Base-by-base conservation (phyloP, 2,797 vertebrate species). In the Heterohyrax brucei region DNA sequence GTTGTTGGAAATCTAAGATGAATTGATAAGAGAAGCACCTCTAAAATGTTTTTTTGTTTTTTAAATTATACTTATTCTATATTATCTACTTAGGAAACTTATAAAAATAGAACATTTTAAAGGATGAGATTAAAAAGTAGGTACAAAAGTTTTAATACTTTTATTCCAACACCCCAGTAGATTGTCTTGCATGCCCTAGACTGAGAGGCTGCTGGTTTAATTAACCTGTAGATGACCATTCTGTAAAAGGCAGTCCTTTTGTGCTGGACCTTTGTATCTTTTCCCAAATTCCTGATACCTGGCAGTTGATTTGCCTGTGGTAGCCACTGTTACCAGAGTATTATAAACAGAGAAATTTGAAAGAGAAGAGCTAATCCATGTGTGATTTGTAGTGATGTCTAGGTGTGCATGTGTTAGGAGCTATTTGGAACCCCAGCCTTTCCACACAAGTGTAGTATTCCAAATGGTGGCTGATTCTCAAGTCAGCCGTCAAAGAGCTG, bases 21-120 rank as follows among this genome's bases (percentile, higher is more conserved):
- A 86, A 6, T 3, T 82, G 90, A 56, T 95, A 86, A 97, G 97
- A 89, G 92, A 85, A n/a, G 44, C 76, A 83, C 62, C 62, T n/a
- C 83, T 83, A 61, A 83, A 39, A 81, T 80, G 8, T 13, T 28
- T 64, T 26, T 10, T 6, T 6, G 1, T 61, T 13, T 53, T 73
- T 48, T 5, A 89, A 77, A 59, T 28, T 68, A 16, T 19, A 61
- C 18, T 21, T 76, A n/a, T 13, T 87, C 16, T 82, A 2, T 86
- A 68, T 68, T 61, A 86, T 70, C 21, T 66, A 78, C 68, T 82
- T 73, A 81, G 77, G 56, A 87, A 94, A 59, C 53, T 44, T 0
- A 10, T 64, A 76, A 68, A 77, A 87, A n/a, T n/a, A 70, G 77
- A 68, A 76, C 39, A 28, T 70, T 70, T 76, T 87, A 76, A 91